These are phyloP conservation scores for Chouioia cunea DNA, from an alignment of 2,888 invertebrate genomes.

Conservation along the genomic window DNA sequence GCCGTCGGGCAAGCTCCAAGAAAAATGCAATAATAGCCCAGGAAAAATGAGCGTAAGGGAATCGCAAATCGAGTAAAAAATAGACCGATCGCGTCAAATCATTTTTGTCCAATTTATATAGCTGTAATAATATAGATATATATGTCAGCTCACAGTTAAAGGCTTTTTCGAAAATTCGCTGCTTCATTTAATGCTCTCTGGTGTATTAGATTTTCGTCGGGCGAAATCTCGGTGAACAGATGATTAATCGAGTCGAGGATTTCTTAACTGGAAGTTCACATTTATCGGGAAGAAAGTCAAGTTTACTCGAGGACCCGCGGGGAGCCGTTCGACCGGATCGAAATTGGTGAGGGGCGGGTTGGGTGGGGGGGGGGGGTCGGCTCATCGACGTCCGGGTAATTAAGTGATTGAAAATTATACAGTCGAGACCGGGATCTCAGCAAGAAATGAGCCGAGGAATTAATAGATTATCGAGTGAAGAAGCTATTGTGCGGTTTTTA, in stretches of 20 bases:
- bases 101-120: slow-evolving; percentile 6
- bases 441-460: slow-evolving; percentile 16
- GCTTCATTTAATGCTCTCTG: not conserved
- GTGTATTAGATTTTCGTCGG: slow-evolving; percentile 12
- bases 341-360: too few species aligned
- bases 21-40: slow-evolving; percentile 42
- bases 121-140: not conserved
- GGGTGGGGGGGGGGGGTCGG: too few species aligned
- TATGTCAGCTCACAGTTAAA: not conserved
- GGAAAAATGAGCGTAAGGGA: not conserved
- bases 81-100: slow-evolving; percentile 9
- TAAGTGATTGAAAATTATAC: too few species aligned
- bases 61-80: not conserved
- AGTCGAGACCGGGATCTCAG: not conserved
- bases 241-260: not conserved
- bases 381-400: too few species aligned
- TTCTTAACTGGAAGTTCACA: too few species aligned
- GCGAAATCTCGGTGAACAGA: not conserved
- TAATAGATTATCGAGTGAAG: slow-evolving; percentile 33
- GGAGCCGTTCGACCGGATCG: too few species aligned
- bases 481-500: slow-evolving; percentile 28
- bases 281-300: too few species aligned
- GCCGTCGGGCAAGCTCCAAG: slow-evolving; percentile 16
- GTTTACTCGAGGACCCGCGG: too few species aligned
- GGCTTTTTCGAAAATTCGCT: not conserved